These are phyloP conservation scores for Cataglyphis albicans DNA, from an alignment of 2,888 invertebrate species.

Conservation along the genomic window DNA sequence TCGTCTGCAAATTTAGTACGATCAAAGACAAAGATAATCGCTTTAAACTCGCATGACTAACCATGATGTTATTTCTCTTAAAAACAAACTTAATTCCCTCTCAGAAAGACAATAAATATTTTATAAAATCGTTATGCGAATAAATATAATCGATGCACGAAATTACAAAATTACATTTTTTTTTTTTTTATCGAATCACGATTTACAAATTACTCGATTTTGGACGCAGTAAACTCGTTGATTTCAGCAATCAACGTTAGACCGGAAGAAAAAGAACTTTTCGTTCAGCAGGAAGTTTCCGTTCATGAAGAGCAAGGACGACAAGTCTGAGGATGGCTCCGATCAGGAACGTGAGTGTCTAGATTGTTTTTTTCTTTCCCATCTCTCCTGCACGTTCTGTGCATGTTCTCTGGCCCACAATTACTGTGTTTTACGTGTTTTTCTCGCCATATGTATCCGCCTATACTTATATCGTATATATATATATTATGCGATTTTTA, in stretches of 20 bases:
- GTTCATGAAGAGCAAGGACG: constrained; percentile 99
- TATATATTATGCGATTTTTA: constrained; percentile 19
- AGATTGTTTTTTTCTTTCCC: not conserved
- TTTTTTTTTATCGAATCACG: constrained; percentile 5
- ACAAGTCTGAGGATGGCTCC: constrained; percentile 98
- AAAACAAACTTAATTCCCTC: not conserved
- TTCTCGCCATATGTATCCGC: constrained; percentile 66
- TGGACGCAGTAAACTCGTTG: constrained; percentile 45
- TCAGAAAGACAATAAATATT: not conserved
- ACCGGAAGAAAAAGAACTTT: constrained; percentile 99
- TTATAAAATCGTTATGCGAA: not conserved
- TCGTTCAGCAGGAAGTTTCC: constrained; percentile 99
- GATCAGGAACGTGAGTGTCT: constrained; percentile 98
- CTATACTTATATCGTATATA: constrained; percentile 38
- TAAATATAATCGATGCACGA: not conserved
- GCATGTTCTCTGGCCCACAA: constrained; percentile 77
- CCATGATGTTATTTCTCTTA: not conserved
- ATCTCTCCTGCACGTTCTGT: constrained; percentile 80
- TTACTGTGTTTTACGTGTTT: constrained; percentile 73
- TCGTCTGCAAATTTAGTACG: not conserved
- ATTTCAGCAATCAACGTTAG: constrained; percentile 95
- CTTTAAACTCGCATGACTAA: not conserved
- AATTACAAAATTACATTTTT: not conserved
- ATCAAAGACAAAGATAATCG: not conserved
- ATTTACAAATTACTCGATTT: constrained; percentile 14